phyloP scores from a whole-genome alignment of 2,888 invertebrate species.

The Eupeodes latifasciatus region DNA sequence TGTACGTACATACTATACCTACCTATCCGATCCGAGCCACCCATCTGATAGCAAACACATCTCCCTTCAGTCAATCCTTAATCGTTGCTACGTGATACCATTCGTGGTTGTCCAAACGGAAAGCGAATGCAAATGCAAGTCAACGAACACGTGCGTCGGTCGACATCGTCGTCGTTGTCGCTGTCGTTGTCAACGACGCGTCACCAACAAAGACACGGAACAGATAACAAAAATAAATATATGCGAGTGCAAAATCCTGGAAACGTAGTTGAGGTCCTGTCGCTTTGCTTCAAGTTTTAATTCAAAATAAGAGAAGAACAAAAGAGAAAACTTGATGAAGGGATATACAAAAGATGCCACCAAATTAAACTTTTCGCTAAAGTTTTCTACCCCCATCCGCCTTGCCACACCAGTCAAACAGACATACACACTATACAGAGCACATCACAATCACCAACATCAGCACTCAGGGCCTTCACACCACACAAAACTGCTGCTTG shows the following conservation, averaged over 20 bases:
- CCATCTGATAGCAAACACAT: not conserved
- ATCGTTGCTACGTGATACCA: slow-evolving; percentile 73
- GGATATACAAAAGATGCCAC: slow-evolving; percentile 33
- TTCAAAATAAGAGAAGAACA: slow-evolving; percentile 22
- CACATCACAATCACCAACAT: not conserved
- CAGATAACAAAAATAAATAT: slow-evolving; percentile 19
- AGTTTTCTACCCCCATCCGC: not conserved
- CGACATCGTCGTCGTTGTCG: not conserved
- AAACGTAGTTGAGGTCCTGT: slow-evolving; percentile 23
- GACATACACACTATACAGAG: not conserved
- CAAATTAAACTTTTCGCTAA: slow-evolving; percentile 53
- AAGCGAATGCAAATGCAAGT: slow-evolving; percentile 51
- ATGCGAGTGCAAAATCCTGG: slow-evolving; percentile 3
- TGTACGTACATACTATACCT: not conserved
- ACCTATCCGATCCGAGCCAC: not conserved
- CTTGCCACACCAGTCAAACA: not conserved
- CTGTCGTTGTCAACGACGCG: slow-evolving; percentile 2
- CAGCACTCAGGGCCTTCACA: not conserved
- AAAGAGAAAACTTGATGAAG: slow-evolving; percentile 25
- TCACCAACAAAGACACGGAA: slow-evolving; percentile 27
- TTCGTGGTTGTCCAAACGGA: slow-evolving; percentile 65
- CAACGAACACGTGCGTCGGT: slow-evolving; percentile 24
- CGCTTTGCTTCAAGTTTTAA: slow-evolving; percentile 46
- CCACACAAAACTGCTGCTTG: not conserved
- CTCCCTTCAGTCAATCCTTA: slow-evolving; percentile 54